A percentile compares a stretch with the other conserved stretches of the same genome.
These are phyloP conservation scores for Hylyphantes graminicola DNA, from an alignment of 1,140 invertebrate genomes.

Conservation along the genomic window DNA sequence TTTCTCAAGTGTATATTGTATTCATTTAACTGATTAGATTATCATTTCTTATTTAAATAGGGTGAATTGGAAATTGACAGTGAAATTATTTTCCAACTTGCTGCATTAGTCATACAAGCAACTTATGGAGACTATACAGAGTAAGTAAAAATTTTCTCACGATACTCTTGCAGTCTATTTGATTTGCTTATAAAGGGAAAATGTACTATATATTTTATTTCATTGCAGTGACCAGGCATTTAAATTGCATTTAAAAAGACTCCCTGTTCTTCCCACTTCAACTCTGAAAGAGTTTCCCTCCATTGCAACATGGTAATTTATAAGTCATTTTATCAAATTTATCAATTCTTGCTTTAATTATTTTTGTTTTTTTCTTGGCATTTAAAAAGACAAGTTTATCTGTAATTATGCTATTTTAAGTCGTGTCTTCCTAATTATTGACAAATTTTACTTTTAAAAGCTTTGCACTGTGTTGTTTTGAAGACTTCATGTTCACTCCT, in stretches of 20 bases:
- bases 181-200: background rate
- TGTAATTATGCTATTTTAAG: no score
- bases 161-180: no score
- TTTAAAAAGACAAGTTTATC: no score
- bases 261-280: slow-evolving; percentile 69
- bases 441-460: no score
- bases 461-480: no score
- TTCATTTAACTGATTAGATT: background rate
- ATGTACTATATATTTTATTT: background rate
- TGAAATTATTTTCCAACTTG: slow-evolving; percentile 72
- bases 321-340: no score
- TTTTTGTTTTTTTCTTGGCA: no score
- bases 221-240: slow-evolving; percentile 67
- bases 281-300: slow-evolving; percentile 70
- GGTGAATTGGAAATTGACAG: slow-evolving; percentile 71
- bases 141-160: slow-evolving; percentile 67
- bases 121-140: slow-evolving; percentile 70
- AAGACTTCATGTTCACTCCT: no score
- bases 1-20: background rate
- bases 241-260: slow-evolving; percentile 69
- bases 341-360: no score
- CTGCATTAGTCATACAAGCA: slow-evolving; percentile 71
- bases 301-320: slow-evolving; percentile 67
- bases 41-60: slow-evolving; percentile 64
- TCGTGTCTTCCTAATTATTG: no score